Base-by-base conservation (phyloP, 2,888 invertebrate species). In the Drosophila atripex region DNA sequence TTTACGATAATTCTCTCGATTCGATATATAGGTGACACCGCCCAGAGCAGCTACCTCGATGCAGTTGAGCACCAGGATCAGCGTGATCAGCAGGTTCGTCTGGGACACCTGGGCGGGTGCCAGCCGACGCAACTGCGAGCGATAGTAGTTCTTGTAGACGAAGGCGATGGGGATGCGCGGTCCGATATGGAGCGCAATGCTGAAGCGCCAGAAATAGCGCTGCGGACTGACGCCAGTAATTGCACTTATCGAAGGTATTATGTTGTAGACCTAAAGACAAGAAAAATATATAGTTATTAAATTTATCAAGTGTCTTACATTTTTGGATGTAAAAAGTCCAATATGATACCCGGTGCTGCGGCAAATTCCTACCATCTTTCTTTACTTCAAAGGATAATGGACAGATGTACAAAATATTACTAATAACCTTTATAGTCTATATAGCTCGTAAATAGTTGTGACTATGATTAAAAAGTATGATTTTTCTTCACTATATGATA, bases 1-100 rank as follows among this genome's bases (percentile, higher is more conserved):
- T 96, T 96, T 93, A 98, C 98, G 97, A 93, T 98, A 98, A 91
- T 98, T 98, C 93, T 98, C 98, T 90, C 95, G 94, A 92, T 98
- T 98, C 73, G 97, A 97, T 90, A 98, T 96, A 91, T 97, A 98
- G 14, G 97, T 97, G 39, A 98, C 97, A 57, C 97, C 97, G 75
- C 96, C 95, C n/a, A 98, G 93, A 55, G 97, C 94, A 71, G 95
- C 94, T 77, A 97, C 94, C 93, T 98, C 98, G 82, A 96, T 93
- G 76, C 96, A 93, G 92, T 97, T 97, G 78, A 97, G 93, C 95
- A 96, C 95, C 90, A 96, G 96, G 86, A 96, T 95, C 38, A 94
- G 92, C 76, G 94, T 93, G 63, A 96, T 93, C 90, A 96, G 92
- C 82, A 94, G 93, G 89, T 93, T 92, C 46, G 94, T 94, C 83